Base-by-base conservation (phyloP, 2,113 vertebrate species). In the Speoplatyrhinus poulsoni region DNA sequence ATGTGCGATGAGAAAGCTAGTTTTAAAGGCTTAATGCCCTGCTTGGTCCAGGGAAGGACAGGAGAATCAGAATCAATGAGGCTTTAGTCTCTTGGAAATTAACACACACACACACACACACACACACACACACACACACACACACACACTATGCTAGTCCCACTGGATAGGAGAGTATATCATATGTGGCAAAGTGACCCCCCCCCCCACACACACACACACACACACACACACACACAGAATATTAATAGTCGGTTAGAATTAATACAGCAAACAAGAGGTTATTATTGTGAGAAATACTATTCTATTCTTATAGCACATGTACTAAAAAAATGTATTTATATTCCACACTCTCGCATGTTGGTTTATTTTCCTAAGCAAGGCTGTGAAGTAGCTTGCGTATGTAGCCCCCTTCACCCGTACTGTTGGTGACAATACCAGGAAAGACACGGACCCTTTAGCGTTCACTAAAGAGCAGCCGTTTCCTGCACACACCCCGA, bases 21-120 rank as follows among this genome's bases (percentile, higher is more conserved):
- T 89, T 90, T 91, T 92, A 89, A 89, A 84, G 81, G 70, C 85
- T 86, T 92, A 92, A 90, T 89, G 84, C 88, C 77, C 75, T 46
- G 65, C 54, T 76, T 85, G 85, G 81, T 89, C 86, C 85, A 72
- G 65, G 84, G 78, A 81, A 80, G 89, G 81, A 75, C 80, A 79
- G 65, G 72, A 84, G 79, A 71, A 73, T 77, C 72, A 69, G 88
- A 82, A 91, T 92, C 87, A 89, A 93, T 91, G 85, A 77, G 64
- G 83, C 71, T 89, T 88, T 87, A 83, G 86, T 69, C 81, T 75
- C 72, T 82, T 82, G 87, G 84, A 90, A 88, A 85, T 85, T 82
- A 86, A 69, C 82, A 71, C 80, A 71, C 33, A 66, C 67, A 56
- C 70, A 76, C 71, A 62, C 79, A 60, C 10, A 36, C 36, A 32